Percentiles rank a stretch among this genome's conserved stretches.
These are phyloP conservation scores for Augiades crinisus DNA, from an alignment of 2,888 invertebrate genomes.

Conservation along the genomic window DNA sequence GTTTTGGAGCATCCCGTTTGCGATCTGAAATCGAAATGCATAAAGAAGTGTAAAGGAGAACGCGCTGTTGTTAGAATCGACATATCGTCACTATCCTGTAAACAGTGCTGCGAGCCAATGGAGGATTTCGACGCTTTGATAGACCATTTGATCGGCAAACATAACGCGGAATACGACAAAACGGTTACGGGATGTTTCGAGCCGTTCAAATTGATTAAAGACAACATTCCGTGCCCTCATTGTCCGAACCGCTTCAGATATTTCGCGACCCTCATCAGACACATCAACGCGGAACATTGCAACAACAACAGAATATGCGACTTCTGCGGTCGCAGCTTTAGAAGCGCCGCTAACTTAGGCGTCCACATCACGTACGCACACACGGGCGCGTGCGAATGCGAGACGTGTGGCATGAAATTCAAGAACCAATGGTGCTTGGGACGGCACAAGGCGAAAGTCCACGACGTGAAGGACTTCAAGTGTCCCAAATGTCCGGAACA, in stretches of 20 bases:
- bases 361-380: slow-evolving; percentile 64
- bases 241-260: slow-evolving; percentile 61
- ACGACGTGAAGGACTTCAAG: slow-evolving; percentile 64
- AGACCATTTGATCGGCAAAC: slow-evolving; percentile 59
- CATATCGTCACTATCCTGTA: slow-evolving; percentile 55
- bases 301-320: slow-evolving; percentile 68
- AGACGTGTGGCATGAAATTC: slow-evolving; percentile 56
- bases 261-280: slow-evolving; percentile 58
- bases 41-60: slow-evolving; percentile 67
- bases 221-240: slow-evolving; percentile 62
- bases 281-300: slow-evolving; percentile 65
- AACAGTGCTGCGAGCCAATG: slow-evolving; percentile 49
- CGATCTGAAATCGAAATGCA: slow-evolving; percentile 58
- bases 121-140: slow-evolving; percentile 51
- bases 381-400: slow-evolving; percentile 58
- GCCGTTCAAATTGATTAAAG: slow-evolving; percentile 58
- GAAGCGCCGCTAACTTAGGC: slow-evolving; percentile 56
- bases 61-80: slow-evolving; percentile 63
- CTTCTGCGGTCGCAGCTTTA: slow-evolving; percentile 64
- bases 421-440: slow-evolving; percentile 64
- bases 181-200: slow-evolving; percentile 56
- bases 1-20: slow-evolving; percentile 56
- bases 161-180: slow-evolving; percentile 62
- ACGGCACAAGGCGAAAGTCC: slow-evolving; percentile 62
- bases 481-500: slow-evolving; percentile 64